Percentiles rank a stretch among this genome's conserved stretches.
These are phyloP conservation scores for Plotosus lineatus DNA, from an alignment of 2,113 vertebrate genomes.

Conservation along the genomic window DNA sequence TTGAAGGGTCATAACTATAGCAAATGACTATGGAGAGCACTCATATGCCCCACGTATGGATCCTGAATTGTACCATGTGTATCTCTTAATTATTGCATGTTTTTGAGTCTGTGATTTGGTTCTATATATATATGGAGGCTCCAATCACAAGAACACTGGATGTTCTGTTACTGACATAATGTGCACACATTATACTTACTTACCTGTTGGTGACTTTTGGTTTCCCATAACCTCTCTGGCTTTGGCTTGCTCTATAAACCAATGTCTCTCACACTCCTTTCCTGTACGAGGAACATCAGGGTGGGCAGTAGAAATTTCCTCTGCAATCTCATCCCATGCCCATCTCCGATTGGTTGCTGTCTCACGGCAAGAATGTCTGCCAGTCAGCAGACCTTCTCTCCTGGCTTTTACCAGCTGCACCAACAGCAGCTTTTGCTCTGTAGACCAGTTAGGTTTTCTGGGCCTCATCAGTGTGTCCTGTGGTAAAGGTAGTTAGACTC, in stretches of 20 bases:
- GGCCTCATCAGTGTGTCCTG: slow-evolving; percentile 28
- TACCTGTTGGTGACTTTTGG: slow-evolving; percentile 21
- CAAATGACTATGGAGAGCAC: background rate
- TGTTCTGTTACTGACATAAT: background rate
- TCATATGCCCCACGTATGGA: background rate
- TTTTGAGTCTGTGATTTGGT: background rate
- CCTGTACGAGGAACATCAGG: slow-evolving; percentile 40
- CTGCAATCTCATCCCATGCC: slow-evolving; percentile 45
- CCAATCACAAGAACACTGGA: background rate
- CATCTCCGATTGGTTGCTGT: slow-evolving; percentile 29
- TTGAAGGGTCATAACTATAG: background rate
- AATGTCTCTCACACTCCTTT: slow-evolving; percentile 45
- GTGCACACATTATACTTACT: background rate
- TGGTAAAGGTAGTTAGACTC: background rate
- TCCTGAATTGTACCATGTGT: background rate
- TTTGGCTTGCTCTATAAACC: slow-evolving; percentile 43
- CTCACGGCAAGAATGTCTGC: slow-evolving; percentile 41
- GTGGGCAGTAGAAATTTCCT: slow-evolving; percentile 40
- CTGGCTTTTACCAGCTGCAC: slow-evolving; percentile 44
- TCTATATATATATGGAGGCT: background rate
- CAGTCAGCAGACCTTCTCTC: slow-evolving; percentile 38
- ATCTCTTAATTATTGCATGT: background rate
- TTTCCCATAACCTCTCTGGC: slow-evolving; percentile 32
- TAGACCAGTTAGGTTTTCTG: slow-evolving; percentile 36
- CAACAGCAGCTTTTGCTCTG: slow-evolving; percentile 43